Base-by-base conservation (phyloP, 2,797 vertebrate species). In the Danio kyathit region DNA sequence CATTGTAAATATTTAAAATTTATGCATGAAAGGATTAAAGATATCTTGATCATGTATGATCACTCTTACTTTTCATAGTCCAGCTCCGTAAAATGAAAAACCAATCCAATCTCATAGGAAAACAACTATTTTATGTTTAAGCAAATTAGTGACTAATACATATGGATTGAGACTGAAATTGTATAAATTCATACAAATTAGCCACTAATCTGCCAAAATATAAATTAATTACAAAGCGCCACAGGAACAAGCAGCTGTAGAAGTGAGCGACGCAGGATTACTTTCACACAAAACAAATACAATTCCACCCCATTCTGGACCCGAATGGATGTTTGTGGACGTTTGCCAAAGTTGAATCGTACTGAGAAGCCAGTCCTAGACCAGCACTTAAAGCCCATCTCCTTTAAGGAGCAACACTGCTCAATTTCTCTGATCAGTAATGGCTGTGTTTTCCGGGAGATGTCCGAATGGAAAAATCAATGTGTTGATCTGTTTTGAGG, bases 391-490 rank as follows among this genome's bases (percentile, higher is more conserved):
- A 19, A 56, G 57, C 63, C 38, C 21, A 56, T 72, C 70, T 74
- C 51, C 43, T 64, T 79, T 71, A 79, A 79, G 48, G 59, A 79
- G 56, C 72, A 74, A 49, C 74, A 76, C 59, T 49, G 59, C 69
- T 56, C 79, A 74, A 46, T 80, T 49, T 80, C 70, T 80, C 61
- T 41, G 43, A 16, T 14, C 79, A 74, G 13, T 74, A 80, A 80
- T 80, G 70, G 61, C 61, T 48, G 17, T 65, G 79, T 66, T 80
- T 74, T 80, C 79, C 51, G n/a, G 51, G 51, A 80, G 79, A 65
- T 66, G 70, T 66, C 49, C 41, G 16, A 80, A 80, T 74, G 70
- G 79, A 80, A 80, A 80, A 80, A 74, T 80, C 79, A 74, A 80
- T 80, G 70, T 80, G 70, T 66, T 80, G 70, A 80, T 80, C 60